Percentiles rank a stretch among this genome's conserved stretches.
Conservation (phyloP, 2,888 invertebrate genomes). For the Mythimna loreyi region DNA sequence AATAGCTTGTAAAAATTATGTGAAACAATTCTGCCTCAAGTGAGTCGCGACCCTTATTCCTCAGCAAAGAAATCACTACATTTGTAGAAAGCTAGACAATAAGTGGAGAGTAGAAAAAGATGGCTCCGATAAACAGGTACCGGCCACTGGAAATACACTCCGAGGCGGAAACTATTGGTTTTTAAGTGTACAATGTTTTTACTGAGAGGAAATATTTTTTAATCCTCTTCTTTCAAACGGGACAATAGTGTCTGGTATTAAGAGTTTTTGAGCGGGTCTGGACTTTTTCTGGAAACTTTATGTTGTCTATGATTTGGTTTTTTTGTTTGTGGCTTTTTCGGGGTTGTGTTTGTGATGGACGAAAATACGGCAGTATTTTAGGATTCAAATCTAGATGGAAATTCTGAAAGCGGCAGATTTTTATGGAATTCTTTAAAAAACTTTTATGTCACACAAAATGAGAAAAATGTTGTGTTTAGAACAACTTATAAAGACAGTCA, state of each 20-base stretch:
- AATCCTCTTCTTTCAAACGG: constrained; percentile 33
- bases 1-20: no score
- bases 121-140: constrained; percentile 64
- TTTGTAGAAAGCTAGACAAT: constrained; percentile 67
- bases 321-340: background rate
- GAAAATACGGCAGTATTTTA: background rate
- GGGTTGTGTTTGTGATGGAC: background rate
- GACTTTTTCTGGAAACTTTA: constrained; percentile 14
- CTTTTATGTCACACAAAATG: background rate
- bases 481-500: background rate
- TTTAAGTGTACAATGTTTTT: constrained; percentile 52
- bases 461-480: background rate
- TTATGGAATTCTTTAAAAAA: background rate
- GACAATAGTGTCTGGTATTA: constrained; percentile 32
- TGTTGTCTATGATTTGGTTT: constrained; percentile 3
- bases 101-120: constrained; percentile 63
- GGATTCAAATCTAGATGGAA: background rate
- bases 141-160: constrained; percentile 52
- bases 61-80: constrained; percentile 64
- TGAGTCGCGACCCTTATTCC: constrained; percentile 42
- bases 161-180: constrained; percentile 49
- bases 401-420: background rate
- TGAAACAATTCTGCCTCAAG: background rate
- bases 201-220: constrained; percentile 41
- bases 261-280: constrained; percentile 20